phyloP scores from a whole-genome alignment of 2,113 vertebrate species.

The Tenrec ecaudatus region DNA sequence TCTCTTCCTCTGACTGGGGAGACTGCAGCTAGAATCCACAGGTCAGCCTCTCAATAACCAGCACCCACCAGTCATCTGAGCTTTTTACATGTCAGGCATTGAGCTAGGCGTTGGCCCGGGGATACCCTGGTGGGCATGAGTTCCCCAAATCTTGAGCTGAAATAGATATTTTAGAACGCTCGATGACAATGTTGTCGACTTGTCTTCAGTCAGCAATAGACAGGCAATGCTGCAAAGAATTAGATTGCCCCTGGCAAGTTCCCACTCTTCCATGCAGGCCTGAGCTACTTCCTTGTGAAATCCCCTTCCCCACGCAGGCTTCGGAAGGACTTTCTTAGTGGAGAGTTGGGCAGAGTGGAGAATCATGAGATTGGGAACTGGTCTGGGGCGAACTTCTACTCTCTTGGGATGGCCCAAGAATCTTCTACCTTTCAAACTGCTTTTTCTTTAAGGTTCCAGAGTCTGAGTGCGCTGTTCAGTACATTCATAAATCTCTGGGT shows the following conservation, averaged over 20 bases:
- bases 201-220: no score
- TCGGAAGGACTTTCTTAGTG: background rate
- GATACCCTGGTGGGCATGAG: background rate
- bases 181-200: background rate
- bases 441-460: background rate
- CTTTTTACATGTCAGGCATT: background rate
- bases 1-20: background rate
- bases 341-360: background rate
- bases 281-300: background rate
- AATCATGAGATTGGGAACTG: background rate
- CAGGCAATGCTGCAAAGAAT: background rate
- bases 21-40: no score
- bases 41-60: background rate
- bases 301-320: background rate
- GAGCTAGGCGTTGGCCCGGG: background rate
- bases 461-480: background rate
- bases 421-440: background rate
- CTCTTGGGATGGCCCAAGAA: background rate
- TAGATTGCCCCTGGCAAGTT: background rate
- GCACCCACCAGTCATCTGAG: background rate
- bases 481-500: no score
- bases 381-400: background rate
- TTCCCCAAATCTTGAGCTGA: background rate
- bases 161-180: background rate
- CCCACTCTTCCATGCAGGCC: background rate